Evolutionary conservation across 1,140 invertebrate genomes (phyloP).

Genomic region (Cydia pomonella): DNA sequence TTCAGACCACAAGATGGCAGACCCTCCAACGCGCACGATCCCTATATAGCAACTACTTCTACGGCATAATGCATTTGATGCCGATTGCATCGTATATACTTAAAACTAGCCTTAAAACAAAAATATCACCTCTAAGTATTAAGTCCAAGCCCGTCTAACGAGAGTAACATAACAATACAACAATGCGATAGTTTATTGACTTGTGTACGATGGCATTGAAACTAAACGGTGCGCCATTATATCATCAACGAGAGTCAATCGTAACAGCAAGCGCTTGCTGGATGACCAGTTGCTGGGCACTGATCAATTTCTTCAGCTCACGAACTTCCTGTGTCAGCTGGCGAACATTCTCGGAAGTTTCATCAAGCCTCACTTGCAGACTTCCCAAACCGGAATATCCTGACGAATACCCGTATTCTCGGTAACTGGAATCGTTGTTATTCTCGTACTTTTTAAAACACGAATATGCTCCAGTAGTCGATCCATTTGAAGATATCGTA

Average conservation of each 20-base stretch:
- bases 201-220: conserved; percentile 75
- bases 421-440: conserved; percentile 80
- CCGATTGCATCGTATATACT: conserved; percentile 16
- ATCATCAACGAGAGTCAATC: conserved; percentile 71
- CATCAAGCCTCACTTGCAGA: conserved; percentile 83
- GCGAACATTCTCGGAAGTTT: conserved; percentile 83
- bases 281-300: conserved; percentile 75
- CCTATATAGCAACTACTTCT: conserved; percentile 29
- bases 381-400: conserved; percentile 75
- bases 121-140: conserved; percentile 63
- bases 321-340: conserved; percentile 82
- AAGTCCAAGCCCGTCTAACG: conserved; percentile 56
- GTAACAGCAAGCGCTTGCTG: conserved; percentile 71
- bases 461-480: conserved; percentile 80
- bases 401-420: conserved; percentile 79
- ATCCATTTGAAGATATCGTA: conserved; percentile 83
- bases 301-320: conserved; percentile 83
- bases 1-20: no score
- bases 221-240: conserved; percentile 72
- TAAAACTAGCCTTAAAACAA: conserved; percentile 42
- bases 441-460: conserved; percentile 84
- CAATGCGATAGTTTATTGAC: conserved; percentile 74
- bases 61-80: neutral
- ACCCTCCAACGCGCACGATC: no score
- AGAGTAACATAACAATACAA: conserved; percentile 55